A percentile compares a stretch with the other conserved stretches of the same genome.
These are phyloP conservation scores for Lasioglossum vierecki DNA, from an alignment of 2,888 invertebrate species.

Conservation along the genomic window DNA sequence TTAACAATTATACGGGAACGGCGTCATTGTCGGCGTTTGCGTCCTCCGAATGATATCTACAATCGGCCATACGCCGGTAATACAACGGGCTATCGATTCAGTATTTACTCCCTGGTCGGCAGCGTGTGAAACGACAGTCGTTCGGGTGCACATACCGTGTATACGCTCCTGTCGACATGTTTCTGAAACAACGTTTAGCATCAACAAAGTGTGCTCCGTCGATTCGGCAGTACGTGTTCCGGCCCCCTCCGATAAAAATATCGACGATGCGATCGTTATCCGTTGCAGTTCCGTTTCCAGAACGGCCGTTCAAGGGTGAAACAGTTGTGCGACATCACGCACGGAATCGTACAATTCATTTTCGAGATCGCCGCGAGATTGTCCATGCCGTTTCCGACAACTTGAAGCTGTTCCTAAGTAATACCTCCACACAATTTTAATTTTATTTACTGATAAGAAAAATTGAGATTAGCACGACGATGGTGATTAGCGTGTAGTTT, in stretches of 20 bases:
- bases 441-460: too few relatives aligned
- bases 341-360: slow-evolving; percentile 16
- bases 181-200: slow-evolving; percentile 63
- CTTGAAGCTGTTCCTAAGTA: not conserved
- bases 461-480: too few relatives aligned
- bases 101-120: slow-evolving; percentile 53
- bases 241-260: slow-evolving; percentile 52
- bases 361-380: slow-evolving; percentile 1
- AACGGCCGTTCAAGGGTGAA: slow-evolving; percentile 36
- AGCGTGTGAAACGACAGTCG: slow-evolving; percentile 61
- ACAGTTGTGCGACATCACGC: slow-evolving; percentile 15
- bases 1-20: slow-evolving; percentile 50
- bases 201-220: slow-evolving; percentile 40
- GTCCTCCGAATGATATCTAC: slow-evolving; percentile 52
- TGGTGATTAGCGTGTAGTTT: too few relatives aligned
- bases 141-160: slow-evolving; percentile 17
- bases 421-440: not conserved
- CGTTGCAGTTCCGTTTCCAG: slow-evolving; percentile 31
- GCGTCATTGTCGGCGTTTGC: slow-evolving; percentile 37
- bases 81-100: slow-evolving; percentile 52
- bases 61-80: slow-evolving; percentile 35
- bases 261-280: slow-evolving; percentile 48
- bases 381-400: not conserved
- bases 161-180: slow-evolving; percentile 37
- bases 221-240: slow-evolving; percentile 34